Evolutionary conservation across 2,888 invertebrate genomes (phyloP).

Genomic region (Cosmopolites sordidus): DNA sequence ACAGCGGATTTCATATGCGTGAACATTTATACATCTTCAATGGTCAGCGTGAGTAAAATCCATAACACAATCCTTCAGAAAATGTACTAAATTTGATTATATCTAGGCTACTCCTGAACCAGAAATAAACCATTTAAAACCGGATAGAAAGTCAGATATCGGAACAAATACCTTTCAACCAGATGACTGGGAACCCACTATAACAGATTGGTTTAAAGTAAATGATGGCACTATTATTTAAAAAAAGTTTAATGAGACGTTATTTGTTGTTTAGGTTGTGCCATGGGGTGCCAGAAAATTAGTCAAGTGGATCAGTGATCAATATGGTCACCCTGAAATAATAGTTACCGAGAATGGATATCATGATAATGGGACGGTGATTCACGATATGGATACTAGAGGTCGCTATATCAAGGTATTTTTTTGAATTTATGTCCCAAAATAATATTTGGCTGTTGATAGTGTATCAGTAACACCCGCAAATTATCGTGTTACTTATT

Average conservation of each 20-base stretch:
- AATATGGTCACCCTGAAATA: slow-evolving; percentile 35
- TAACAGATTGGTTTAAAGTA: slow-evolving; percentile 26
- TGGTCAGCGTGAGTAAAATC: slow-evolving; percentile 14
- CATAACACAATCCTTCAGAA: no score
- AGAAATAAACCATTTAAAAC: slow-evolving; percentile 9
- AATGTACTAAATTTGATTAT: no score
- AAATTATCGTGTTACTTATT: no score
- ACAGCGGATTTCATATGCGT: slow-evolving; percentile 70
- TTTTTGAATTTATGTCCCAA: no score
- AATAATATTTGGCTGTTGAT: not conserved
- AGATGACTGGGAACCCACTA: slow-evolving; percentile 23
- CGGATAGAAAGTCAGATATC: slow-evolving; percentile 15
- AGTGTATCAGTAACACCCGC: no score
- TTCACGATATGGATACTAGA: slow-evolving; percentile 32
- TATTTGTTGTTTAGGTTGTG: slow-evolving; percentile 43
- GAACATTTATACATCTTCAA: slow-evolving; percentile 63
- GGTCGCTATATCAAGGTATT: slow-evolving; percentile 14
- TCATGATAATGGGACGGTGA: slow-evolving; percentile 35
- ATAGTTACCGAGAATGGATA: slow-evolving; percentile 17
- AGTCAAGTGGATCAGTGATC: slow-evolving; percentile 45
- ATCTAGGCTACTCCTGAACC: slow-evolving; percentile 36
- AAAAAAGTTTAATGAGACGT: no score
- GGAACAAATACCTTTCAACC: slow-evolving; percentile 14
- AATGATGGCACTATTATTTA: not conserved
- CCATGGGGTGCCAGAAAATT: slow-evolving; percentile 57